Evolutionary conservation across 2,113 vertebrate genomes (phyloP), one percentile per base, ranked within the genome.

Genomic region (Leuciscus idus): DNA sequence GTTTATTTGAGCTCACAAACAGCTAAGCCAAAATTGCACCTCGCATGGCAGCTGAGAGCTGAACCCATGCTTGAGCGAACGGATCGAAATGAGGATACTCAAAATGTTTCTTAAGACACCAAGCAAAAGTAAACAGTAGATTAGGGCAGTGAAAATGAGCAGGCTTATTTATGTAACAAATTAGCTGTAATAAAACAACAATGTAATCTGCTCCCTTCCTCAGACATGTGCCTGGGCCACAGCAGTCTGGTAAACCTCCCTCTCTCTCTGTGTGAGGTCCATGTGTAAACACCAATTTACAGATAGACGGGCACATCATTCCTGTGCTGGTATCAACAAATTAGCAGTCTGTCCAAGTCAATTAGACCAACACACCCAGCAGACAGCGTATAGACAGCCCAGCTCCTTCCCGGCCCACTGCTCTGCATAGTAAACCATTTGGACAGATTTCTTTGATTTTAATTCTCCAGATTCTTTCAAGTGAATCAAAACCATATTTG

Each of bases 181-280:
- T 97, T 96, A 97, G 96, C 95, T 96, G 94, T 95, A 97, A 96
- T 96, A 95, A 96, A 97, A 95, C 95, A 88, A 94, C 93, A 95
- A 93, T 94, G 94, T 96, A 97, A 96, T 96, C 95, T 93, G 93
- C 94, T 95, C 91, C 92, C 95, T 70, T 74, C 85, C 61, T 80
- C 94, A 94, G 91, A 94, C 93, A 91, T 95, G 86, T 86, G 94
- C 93, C 92, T 91, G 92, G 89, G 94, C 93, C 92, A 94, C 93
- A 94, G 92, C 83, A 87, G 94, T 94, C 96, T 94, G 93, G 94
- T 95, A 95, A 95, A 94, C 93, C 94, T 96, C 87, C 55, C 82
- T 95, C 94, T 93, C 97, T 96, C 97, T 96, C 96, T 94, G 97
- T 99, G 97, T 98, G 97, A 97, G 97, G 97, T 98, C 98, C 95